Base-by-base conservation (phyloP, 2,797 vertebrate species). In the Pampus argenteus region DNA sequence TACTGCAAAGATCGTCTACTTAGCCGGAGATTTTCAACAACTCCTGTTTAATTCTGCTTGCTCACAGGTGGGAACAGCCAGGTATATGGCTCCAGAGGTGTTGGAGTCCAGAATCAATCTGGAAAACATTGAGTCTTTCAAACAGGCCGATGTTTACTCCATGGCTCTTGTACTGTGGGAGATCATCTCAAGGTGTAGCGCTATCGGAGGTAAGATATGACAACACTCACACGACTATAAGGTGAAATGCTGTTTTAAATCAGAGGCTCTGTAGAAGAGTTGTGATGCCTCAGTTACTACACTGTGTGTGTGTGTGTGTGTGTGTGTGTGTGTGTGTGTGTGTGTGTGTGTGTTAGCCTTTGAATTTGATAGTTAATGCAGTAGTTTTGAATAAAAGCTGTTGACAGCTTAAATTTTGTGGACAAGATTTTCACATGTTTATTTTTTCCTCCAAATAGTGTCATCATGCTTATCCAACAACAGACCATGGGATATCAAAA, bases 91-190 rank as follows among this genome's bases (percentile, higher is more conserved):
- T 38, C 98, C 98, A 0, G 98, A 99, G 83, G 96, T 99, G 57
- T 72, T 99, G 62, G 98, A 99, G 89, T 99, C 98, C 76, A 94
- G 97, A 86, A 97, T 99, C 90, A 98, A 99, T 88, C 88, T 99
- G 73, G 98, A 99, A 88, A 98, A 98, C 7, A 95, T 97, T 0
- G 98, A 99, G 88, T 98, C 97, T 67, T 99, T 99, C 90, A 99
- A 99, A 80, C 97, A 99, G 91, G 95, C 97, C 0, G 97, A 99
- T 25, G 97, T 99, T 64, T 99, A 99, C 84, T 98, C 97, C 68
- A 98, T 99, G 97, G 96, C 97, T 61, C 95, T 99, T 50, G 96
- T 99, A 4, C 95, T 99, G 82, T 99, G 98, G 97, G 98, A 99
- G 90, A 96, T 99, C 85, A 97, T 94, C 10, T 99, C 97, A 69